A percentile compares a stretch with the other conserved stretches of the same genome.
These are phyloP conservation scores for Chrysomallon squamiferum DNA, from an alignment of 1,140 invertebrate genomes.

Conservation along the genomic window DNA sequence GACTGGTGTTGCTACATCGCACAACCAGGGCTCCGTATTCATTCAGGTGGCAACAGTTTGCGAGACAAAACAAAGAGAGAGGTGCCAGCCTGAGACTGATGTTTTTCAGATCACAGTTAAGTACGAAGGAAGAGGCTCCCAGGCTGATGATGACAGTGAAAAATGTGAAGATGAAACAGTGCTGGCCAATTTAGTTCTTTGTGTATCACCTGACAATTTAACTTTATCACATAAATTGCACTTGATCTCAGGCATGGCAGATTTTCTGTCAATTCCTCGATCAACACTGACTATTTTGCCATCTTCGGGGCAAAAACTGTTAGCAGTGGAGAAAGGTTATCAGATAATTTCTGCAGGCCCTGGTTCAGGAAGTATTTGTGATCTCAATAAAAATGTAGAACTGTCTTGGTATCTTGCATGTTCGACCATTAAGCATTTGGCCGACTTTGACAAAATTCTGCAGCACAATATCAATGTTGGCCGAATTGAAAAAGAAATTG, in stretches of 20 bases:
- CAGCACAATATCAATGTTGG: slow-evolving; percentile 31
- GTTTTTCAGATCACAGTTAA: slow-evolving; percentile 6
- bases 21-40: background rate
- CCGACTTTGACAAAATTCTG: slow-evolving; percentile 20
- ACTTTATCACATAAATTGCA: background rate
- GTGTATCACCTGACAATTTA: slow-evolving; percentile 4
- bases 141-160: background rate
- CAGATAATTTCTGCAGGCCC: slow-evolving; percentile 30
- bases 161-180: slow-evolving; percentile 11
- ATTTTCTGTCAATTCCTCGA: slow-evolving; percentile 11
- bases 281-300: background rate
- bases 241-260: slow-evolving; percentile 1
- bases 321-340: slow-evolving; percentile 12
- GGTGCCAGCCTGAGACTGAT: background rate
- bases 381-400: slow-evolving; percentile 17
- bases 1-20: slow-evolving; percentile 1
- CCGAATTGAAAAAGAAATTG: slow-evolving; percentile 17
- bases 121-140: background rate
- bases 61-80: background rate
- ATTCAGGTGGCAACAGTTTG: background rate
- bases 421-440: slow-evolving; percentile 14
- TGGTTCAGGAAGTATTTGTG: slow-evolving; percentile 10
- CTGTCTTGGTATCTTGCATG: slow-evolving; percentile 24
- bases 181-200: slow-evolving; percentile 15
- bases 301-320: background rate